Base-by-base conservation (phyloP, 2,797 vertebrate species). In the Eulemur albifrons region DNA sequence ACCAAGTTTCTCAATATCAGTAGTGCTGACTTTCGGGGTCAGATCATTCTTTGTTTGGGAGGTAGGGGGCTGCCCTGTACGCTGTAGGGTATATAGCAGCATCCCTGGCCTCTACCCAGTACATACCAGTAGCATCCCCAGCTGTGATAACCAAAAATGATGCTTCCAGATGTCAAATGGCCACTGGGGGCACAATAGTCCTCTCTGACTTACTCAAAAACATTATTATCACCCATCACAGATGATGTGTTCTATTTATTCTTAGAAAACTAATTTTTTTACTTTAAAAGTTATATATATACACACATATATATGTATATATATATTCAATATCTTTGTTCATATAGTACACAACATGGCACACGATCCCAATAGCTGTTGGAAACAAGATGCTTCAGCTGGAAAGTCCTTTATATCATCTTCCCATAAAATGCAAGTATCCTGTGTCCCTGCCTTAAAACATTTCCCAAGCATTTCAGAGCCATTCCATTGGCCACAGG, bases 251-350 rank as follows among this genome's bases (percentile, higher is more conserved):
- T 83, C n/a, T 57, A 92, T 93, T 90, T 97, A 75, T 70, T 90
- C 0, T 57, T 3, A 1, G 57, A 77, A 96, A 32, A 52, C 27
- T 82, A 43, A 69, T 65, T 80, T 83, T 81, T 12, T 0, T 81
- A 61, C 52, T 96, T 94, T 83, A 77, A 18, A 89, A 32, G 20
- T 70, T 25, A 25, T 0, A 0, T 4, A 48, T 5, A 38, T 25
- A n/a, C 0, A 45, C 43, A 45, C 2, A 45, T 20, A 25, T 0
- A 0, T 4, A 48, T 5, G 12, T 14, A n/a, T 32, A 45, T 77
- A 57, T n/a, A 50, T 57, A 93, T 83, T 95, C 75, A 86, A 38
- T 94, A 75, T 67, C 75, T 93, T 94, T 88, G 92, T 79, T 96
- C 93, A 77, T 0, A 0, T 12, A 0, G 0, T 1, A 87, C 67